These are phyloP conservation scores for Brachionus manjavacas DNA, from an alignment of 1,140 invertebrate species.

Conservation along the genomic window DNA sequence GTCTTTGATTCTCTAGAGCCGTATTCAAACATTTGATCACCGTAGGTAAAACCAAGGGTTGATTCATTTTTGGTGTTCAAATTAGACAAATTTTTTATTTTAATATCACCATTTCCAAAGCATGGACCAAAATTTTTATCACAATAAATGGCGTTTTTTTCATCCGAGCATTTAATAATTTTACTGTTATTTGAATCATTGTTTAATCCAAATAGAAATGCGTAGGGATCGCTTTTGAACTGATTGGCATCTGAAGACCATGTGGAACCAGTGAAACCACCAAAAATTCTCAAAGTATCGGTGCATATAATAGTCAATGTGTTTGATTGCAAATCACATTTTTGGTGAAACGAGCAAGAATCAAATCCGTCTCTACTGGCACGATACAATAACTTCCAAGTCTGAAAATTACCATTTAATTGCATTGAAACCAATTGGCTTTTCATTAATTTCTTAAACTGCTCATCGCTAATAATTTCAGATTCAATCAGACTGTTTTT, in stretches of 20 bases:
- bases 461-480: constrained; percentile 15
- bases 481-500: background rate
- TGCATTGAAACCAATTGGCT: background rate
- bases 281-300: constrained; percentile 43
- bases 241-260: constrained; percentile 26
- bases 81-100: background rate
- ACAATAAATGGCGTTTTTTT: background rate
- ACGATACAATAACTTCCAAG: constrained; percentile 42
- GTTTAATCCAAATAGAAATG: constrained; percentile 44
- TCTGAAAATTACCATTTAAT: background rate
- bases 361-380: constrained; percentile 43
- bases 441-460: background rate
- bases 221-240: constrained; percentile 27
- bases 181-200: background rate
- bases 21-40: background rate
- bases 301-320: constrained; percentile 45
- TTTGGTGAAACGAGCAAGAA: constrained; percentile 43
- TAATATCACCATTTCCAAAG: constrained; percentile 7
- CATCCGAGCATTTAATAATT: background rate
- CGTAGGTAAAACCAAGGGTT: background rate
- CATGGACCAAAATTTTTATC: background rate
- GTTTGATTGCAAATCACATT: constrained; percentile 44
- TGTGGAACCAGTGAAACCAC: constrained; percentile 43
- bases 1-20: background rate
- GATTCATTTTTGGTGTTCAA: background rate